Conservation (phyloP, 2,888 invertebrate species). For the Drosophila phalerata region DNA sequence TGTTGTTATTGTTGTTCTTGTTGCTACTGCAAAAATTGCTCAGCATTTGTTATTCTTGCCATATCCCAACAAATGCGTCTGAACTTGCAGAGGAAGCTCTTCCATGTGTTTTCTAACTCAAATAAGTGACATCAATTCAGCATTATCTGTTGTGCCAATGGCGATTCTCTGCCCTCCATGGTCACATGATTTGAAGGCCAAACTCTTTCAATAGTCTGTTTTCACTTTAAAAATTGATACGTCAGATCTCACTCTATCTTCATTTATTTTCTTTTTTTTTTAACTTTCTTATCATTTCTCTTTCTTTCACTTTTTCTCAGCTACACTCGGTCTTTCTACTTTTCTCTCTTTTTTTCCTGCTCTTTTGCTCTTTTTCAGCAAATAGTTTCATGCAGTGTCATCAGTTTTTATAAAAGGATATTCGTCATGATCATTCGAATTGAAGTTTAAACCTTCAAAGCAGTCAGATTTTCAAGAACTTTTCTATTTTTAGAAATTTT, state of each 20-base stretch:
- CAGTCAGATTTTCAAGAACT: too few relatives aligned
- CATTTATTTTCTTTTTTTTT: neutral
- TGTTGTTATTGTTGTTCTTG: constrained; percentile 12
- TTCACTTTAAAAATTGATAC: neutral
- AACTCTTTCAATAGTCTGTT: neutral
- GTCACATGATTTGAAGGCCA: constrained; percentile 22
- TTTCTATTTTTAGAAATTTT: too few relatives aligned
- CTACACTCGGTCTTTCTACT: too few relatives aligned
- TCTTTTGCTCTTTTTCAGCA: too few relatives aligned
- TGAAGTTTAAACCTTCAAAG: too few relatives aligned
- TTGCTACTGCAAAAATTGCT: constrained; percentile 55
- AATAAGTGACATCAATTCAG: constrained; percentile 17
- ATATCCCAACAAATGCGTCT: constrained; percentile 6
- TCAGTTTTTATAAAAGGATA: too few relatives aligned
- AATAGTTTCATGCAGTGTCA: too few relatives aligned
- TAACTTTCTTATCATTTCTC: too few relatives aligned
- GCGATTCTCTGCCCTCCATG: constrained; percentile 12
- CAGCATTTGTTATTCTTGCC: constrained; percentile 39
- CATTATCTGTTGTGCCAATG: constrained; percentile 18
- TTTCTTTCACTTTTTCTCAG: too few relatives aligned
- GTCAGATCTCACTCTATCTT: neutral
- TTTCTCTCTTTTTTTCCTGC: too few relatives aligned
- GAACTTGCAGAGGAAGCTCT: neutral
- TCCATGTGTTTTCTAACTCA: constrained; percentile 13
- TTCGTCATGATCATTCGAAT: too few relatives aligned